These are phyloP conservation scores for Lucilia sericata DNA, from an alignment of 1,140 invertebrate species.

Conservation along the genomic window DNA sequence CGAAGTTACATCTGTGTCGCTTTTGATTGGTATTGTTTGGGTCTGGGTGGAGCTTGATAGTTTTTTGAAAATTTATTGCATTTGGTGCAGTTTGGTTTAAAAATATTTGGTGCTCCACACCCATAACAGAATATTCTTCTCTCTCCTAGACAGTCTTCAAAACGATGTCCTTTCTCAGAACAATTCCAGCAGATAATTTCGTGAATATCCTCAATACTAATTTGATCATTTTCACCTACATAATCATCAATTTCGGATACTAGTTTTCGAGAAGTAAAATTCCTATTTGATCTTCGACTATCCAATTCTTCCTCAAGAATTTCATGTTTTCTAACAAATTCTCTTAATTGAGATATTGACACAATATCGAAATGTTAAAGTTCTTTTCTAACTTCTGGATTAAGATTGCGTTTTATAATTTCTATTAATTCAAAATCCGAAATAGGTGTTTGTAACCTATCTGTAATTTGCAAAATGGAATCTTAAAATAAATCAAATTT, in stretches of 20 bases:
- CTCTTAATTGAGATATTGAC: background rate
- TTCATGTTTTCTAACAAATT: background rate
- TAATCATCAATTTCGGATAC: background rate
- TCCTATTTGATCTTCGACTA: background rate
- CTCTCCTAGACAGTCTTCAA: background rate
- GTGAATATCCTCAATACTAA: background rate
- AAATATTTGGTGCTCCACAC: background rate
- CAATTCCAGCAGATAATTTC: slow-evolving; percentile 6
- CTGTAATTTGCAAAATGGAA: background rate
- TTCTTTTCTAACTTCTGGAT: background rate
- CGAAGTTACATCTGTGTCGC: background rate
- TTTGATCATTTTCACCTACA: background rate
- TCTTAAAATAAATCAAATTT: background rate
- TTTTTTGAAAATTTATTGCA: slow-evolving; percentile 4
- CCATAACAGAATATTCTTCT: slow-evolving; percentile 6
- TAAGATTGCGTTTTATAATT: background rate
- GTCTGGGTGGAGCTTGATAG: background rate
- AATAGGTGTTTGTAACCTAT: background rate
- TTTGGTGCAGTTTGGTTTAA: background rate
- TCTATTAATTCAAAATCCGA: background rate
- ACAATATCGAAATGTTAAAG: background rate
- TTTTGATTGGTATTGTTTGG: background rate
- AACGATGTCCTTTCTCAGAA: background rate
- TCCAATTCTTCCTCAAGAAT: background rate
- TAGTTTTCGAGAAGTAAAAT: background rate